Base-by-base conservation (phyloP, 2,113 vertebrate species). In the Tachycineta bicolor region DNA sequence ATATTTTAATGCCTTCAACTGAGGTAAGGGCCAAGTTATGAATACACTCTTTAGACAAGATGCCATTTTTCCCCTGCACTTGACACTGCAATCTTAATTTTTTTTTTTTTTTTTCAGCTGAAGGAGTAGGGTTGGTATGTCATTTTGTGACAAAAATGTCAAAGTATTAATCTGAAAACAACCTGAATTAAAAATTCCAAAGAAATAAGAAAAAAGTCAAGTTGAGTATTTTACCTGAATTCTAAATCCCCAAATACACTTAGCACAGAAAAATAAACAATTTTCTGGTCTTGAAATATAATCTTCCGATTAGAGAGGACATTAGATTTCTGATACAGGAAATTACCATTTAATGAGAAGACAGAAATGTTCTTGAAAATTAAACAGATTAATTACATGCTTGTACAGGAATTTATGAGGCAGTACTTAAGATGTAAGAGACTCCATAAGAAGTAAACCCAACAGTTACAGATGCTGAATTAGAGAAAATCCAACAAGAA, bases 281-380 rank as follows among this genome's bases (percentile, higher is more conserved):
- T 83, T 83, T 52, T 76, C 44, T 87, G 28, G 75, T 84, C 44
- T 71, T 89, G 70, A 95, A 93, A 94, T 70, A 87, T 55, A 39
- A 69, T 86, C 21, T 33, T 78, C n/a, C 8, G 21, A 53, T 70
- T 96, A 93, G 18, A 64, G n/a, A 90, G 64, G 76, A 83, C 80
- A 82, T 41, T 60, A 80, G 10, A 93, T 91, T 94, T 82, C 69
- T 62, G 50, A 88, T 86, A 83, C 15, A 92, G 33, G 68, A 93
- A 85, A 87, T 73, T 92, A 89, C 58, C 49, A 64, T 77, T 96
- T 96, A 83, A 64, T 82, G 75, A 89, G 67, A 88, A 94, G 59
- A 86, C 68, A 68, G 46, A 82, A 75, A 94, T 43, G 25, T 82
- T 90, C 65, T 81, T 93, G 77, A 95, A 96, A 94, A 93, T 84